Conservation (phyloP, 2,797 vertebrate genomes). For the Zenarchopterus dispar region DNA sequence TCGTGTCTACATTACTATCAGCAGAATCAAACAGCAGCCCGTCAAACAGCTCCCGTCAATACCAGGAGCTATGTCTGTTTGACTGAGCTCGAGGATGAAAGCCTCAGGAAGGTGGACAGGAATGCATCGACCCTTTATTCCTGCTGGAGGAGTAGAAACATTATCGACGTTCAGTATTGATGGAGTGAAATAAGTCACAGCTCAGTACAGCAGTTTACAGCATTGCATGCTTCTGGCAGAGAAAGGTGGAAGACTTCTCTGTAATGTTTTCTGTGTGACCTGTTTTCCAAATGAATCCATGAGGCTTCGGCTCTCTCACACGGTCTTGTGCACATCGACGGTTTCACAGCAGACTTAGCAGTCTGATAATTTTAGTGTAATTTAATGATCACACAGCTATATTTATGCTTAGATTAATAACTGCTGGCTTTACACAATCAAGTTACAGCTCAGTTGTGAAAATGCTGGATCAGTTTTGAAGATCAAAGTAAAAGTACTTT, state of each 20-base stretch:
- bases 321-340: constrained; percentile 63
- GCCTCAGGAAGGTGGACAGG: constrained; percentile 12
- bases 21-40: not conserved
- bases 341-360: constrained; percentile 28
- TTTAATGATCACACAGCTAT: constrained; percentile 14
- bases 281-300: constrained; percentile 22
- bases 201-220: constrained; percentile 14
- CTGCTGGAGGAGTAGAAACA: constrained; percentile 23
- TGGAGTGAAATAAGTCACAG: constrained; percentile 35
- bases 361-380: not conserved
- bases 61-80: constrained; percentile 17
- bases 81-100: constrained; percentile 36
- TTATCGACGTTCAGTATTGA: constrained; percentile 41
- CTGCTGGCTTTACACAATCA: constrained; percentile 4
- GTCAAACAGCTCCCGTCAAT: constrained; percentile 32
- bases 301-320: constrained; percentile 10
- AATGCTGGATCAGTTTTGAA: constrained; percentile 4
- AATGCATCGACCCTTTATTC: constrained; percentile 34
- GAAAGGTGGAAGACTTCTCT: constrained; percentile 12
- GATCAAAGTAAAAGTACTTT: constrained; percentile 22
- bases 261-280: constrained; percentile 5
- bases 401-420: constrained; percentile 1
- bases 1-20: not conserved
- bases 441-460: not conserved
- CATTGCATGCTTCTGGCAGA: constrained; percentile 15